Evolutionary conservation across 2,888 invertebrate species (phyloP).

Genomic region (Cryptocheilus praepositus): DNA sequence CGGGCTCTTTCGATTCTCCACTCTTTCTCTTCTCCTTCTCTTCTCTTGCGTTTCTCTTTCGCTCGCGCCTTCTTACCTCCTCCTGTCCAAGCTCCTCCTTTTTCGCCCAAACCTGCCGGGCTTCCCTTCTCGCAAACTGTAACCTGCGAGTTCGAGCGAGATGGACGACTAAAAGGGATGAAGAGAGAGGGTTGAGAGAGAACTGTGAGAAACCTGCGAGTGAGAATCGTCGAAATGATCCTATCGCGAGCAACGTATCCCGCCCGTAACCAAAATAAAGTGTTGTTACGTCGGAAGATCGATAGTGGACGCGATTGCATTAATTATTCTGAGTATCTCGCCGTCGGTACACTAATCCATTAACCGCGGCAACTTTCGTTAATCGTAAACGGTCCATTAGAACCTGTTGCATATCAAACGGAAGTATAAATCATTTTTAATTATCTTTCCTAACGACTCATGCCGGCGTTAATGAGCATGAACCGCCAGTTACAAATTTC

Average conservation of each 20-base stretch:
- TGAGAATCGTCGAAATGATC: constrained; percentile 44
- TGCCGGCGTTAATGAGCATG: too few species aligned
- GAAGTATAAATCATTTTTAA: too few species aligned
- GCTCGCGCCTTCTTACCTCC: constrained; percentile 10
- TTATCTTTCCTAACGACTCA: too few species aligned
- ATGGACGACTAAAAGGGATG: constrained; percentile 2
- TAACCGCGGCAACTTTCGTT: not conserved
- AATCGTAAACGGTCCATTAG: too few species aligned
- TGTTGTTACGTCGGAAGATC: constrained; percentile 43
- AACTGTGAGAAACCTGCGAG: constrained; percentile 37
- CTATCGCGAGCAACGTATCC: constrained; percentile 10
- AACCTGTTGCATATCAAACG: too few species aligned
- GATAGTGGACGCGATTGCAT: constrained; percentile 21
- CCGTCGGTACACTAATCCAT: constrained; percentile 5
- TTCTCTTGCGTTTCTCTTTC: not conserved
- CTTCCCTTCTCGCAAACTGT: constrained; percentile 2
- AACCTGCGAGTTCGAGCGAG: constrained; percentile 17
- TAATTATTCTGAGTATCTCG: constrained; percentile 24
- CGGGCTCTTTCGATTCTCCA: too few species aligned
- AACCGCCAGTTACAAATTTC: too few species aligned
- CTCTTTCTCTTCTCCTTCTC: not conserved
- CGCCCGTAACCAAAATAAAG: constrained; percentile 32
- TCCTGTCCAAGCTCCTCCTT: constrained; percentile 22
- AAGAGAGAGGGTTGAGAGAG: too few species aligned
- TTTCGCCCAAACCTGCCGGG: constrained; percentile 38